Conservation (phyloP, 2,113 vertebrate species). For the Chaetodon trifascialis region DNA sequence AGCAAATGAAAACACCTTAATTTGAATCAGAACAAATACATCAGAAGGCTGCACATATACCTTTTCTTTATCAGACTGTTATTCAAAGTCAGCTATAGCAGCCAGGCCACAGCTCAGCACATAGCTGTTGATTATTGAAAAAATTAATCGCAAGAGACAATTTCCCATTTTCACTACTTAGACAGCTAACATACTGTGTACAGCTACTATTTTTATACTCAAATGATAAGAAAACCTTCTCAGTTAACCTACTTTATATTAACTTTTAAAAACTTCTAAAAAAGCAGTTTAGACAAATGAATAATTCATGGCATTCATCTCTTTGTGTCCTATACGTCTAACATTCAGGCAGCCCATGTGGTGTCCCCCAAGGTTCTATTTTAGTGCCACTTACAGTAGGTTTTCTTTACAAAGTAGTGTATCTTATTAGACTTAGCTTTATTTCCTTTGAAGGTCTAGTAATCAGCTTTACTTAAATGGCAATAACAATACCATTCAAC, state of each 20-base stretch:
- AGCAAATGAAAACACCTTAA: neutral
- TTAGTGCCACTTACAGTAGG: neutral
- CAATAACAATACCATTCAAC: neutral
- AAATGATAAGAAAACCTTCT: neutral
- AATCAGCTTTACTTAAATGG: neutral
- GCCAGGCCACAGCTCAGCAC: neutral
- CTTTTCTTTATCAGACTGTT: neutral
- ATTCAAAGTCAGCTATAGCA: neutral
- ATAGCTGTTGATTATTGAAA: neutral
- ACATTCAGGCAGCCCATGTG: neutral
- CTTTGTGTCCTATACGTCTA: neutral
- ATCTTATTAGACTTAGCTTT: neutral
- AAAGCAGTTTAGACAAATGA: neutral
- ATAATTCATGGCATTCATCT: neutral
- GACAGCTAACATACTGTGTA: neutral
- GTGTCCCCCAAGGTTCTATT: conserved; percentile 6
- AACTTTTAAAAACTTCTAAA: too few species aligned
- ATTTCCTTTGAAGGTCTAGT: neutral
- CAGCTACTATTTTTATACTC: neutral
- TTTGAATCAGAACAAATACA: neutral
- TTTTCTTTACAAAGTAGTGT: neutral
- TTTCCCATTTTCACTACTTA: neutral
- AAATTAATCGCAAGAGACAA: neutral
- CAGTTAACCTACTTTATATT: too few species aligned
- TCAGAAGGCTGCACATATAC: neutral